phyloP scores from a whole-genome alignment of 1,140 invertebrate species.

The Aradophagus sp. region DNA sequence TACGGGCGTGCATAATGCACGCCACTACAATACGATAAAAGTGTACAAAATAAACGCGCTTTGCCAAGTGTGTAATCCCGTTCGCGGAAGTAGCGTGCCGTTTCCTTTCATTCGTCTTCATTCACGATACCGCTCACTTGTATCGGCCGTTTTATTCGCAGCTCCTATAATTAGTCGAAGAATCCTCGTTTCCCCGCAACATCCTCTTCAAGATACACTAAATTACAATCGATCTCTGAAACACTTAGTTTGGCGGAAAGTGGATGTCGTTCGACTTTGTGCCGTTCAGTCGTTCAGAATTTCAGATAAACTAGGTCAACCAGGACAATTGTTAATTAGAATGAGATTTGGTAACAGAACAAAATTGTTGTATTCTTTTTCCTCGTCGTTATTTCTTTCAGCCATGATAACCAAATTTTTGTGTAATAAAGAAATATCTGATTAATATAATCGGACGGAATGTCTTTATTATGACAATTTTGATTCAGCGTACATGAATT shows the following conservation, averaged over 20 bases:
- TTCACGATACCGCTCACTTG: slow-evolving; percentile 35
- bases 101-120: slow-evolving; percentile 47
- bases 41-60: slow-evolving; percentile 33
- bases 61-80: slow-evolving; percentile 28
- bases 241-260: no score
- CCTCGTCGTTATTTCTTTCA: no score
- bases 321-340: slow-evolving; percentile 1
- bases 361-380: no score
- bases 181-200: slow-evolving; percentile 13
- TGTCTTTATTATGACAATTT: no score
- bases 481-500: no score
- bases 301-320: not conserved
- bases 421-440: no score
- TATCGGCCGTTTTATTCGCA: slow-evolving; percentile 32
- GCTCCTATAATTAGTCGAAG: slow-evolving; percentile 27
- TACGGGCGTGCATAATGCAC: slow-evolving; percentile 21
- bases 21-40: slow-evolving; percentile 31
- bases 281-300: slow-evolving; percentile 5
- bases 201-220: slow-evolving; percentile 10
- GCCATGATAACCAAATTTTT: no score
- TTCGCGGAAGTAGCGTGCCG: slow-evolving; percentile 27
- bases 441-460: no score
- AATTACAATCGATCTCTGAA: slow-evolving; percentile 18
- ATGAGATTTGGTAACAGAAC: no score
- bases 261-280: no score